phyloP scores from a whole-genome alignment of 1,140 invertebrate genomes.

The Magallana angulata region DNA sequence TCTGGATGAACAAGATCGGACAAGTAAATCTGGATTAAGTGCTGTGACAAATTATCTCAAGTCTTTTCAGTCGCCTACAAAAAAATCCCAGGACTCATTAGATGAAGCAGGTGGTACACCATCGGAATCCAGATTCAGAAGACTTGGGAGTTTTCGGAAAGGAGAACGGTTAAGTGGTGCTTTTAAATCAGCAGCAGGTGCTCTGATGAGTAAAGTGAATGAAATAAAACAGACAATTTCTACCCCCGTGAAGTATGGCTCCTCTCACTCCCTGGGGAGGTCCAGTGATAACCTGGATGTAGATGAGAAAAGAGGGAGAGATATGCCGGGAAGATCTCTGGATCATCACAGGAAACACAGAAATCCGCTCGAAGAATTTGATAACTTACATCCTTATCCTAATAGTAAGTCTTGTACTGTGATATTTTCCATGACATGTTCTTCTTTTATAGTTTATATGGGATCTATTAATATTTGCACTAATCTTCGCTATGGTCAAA shows the following conservation, averaged over 20 bases:
- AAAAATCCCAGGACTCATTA: conserved; percentile 60
- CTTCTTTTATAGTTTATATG: neutral
- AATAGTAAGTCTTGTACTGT: conserved; percentile 11
- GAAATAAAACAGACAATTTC: conserved; percentile 94
- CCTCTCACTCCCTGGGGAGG: conserved; percentile 63
- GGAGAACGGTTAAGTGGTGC: conserved; percentile 74
- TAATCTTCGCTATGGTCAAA: no score
- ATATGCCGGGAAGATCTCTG: conserved; percentile 27
- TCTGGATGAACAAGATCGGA: conserved; percentile 48
- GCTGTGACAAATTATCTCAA: conserved; percentile 51
- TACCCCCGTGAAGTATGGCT: conserved; percentile 71
- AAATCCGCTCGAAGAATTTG: conserved; percentile 18
- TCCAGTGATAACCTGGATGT: conserved; percentile 46
- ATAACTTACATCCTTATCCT: conserved; percentile 1
- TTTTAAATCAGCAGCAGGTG: conserved; percentile 86
- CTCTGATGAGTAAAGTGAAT: conserved; percentile 90
- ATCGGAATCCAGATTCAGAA: conserved; percentile 58
- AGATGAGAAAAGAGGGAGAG: conserved; percentile 40
- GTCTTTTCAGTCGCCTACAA: conserved; percentile 51
- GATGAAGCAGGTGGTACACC: conserved; percentile 48
- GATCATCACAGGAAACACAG: conserved; percentile 33
- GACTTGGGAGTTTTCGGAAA: conserved; percentile 64
- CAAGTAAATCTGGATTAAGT: conserved; percentile 35
- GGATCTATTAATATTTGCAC: no score
- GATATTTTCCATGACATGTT: neutral